Evolutionary conservation across 2,888 invertebrate species (phyloP).

Genomic region (Colostygia pectinataria): DNA sequence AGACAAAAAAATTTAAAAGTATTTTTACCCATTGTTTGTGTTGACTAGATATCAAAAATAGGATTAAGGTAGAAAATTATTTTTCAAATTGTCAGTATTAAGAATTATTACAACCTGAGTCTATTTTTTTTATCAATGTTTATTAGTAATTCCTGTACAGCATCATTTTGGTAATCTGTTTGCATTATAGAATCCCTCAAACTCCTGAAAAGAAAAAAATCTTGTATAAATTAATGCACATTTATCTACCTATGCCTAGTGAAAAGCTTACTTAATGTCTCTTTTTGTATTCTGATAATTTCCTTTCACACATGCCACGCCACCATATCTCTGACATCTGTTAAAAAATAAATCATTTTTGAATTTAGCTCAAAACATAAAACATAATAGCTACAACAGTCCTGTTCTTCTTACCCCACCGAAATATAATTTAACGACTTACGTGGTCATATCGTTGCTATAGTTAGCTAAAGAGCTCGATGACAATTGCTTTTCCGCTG

Average conservation of each 20-base stretch:
- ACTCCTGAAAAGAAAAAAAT: constrained; percentile 3
- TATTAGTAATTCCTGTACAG: neutral
- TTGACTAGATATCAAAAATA: too few relatives aligned
- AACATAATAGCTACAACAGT: too few relatives aligned
- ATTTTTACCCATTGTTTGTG: too few relatives aligned
- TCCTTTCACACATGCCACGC: neutral
- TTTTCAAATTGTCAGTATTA: neutral
- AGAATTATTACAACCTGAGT: constrained; percentile 30
- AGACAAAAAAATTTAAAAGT: too few relatives aligned
- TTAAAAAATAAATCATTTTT: neutral
- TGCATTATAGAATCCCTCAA: constrained; percentile 13
- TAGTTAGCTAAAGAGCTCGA: constrained; percentile 3
- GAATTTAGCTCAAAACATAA: neutral
- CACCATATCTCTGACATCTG: neutral
- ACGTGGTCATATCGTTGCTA: constrained; percentile 6
- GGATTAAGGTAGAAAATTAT: too few relatives aligned
- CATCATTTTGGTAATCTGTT: constrained; percentile 5
- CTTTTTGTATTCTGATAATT: neutral
- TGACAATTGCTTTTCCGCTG: constrained; percentile 6
- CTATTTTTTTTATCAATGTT: constrained; percentile 25
- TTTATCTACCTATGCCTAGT: neutral
- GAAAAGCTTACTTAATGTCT: constrained; percentile 1
- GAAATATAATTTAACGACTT: neutral
- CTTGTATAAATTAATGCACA: neutral
- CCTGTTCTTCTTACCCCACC: too few relatives aligned